Evolutionary conservation across 2,888 invertebrate species (phyloP).

Genomic region (Drosophila falleni): DNA sequence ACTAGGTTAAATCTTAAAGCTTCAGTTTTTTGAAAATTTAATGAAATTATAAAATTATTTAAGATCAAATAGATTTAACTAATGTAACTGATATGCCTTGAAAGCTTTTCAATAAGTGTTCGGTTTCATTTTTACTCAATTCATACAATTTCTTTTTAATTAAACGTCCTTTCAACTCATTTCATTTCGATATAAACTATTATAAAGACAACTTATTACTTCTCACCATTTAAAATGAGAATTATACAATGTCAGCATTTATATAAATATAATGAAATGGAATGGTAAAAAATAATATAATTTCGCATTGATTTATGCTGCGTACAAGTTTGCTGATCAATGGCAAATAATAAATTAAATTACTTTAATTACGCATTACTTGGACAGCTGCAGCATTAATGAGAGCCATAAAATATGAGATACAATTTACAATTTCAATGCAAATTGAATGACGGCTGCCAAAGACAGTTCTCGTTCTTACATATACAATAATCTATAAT

Average conservation of each 20-base stretch:
- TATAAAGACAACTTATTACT: not conserved
- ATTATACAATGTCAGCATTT: slow-evolving; percentile 62
- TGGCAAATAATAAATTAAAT: slow-evolving; percentile 80
- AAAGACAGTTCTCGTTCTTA: slow-evolving; percentile 54
- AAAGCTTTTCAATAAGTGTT: not conserved
- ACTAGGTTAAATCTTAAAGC: not conserved
- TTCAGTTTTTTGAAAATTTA: not conserved
- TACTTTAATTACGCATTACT: slow-evolving; percentile 73
- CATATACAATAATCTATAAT: not conserved
- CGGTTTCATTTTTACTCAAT: not conserved
- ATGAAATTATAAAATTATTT: not conserved
- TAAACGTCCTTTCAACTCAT: not conserved
- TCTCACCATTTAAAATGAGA: slow-evolving; percentile 4
- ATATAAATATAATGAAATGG: slow-evolving; percentile 31
- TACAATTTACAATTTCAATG: slow-evolving; percentile 63
- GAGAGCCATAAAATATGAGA: slow-evolving; percentile 63
- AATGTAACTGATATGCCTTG: not conserved
- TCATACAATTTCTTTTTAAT: not conserved
- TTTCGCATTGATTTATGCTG: slow-evolving; percentile 70
- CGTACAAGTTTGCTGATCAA: slow-evolving; percentile 73
- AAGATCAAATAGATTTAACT: not conserved
- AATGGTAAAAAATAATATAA: slow-evolving; percentile 33
- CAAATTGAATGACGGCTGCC: slow-evolving; percentile 65
- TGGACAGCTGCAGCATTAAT: slow-evolving; percentile 62
- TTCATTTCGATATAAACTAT: not conserved